These are phyloP conservation scores for Cataglyphis rosenhaueri DNA, from an alignment of 2,888 invertebrate genomes.

Conservation along the genomic window DNA sequence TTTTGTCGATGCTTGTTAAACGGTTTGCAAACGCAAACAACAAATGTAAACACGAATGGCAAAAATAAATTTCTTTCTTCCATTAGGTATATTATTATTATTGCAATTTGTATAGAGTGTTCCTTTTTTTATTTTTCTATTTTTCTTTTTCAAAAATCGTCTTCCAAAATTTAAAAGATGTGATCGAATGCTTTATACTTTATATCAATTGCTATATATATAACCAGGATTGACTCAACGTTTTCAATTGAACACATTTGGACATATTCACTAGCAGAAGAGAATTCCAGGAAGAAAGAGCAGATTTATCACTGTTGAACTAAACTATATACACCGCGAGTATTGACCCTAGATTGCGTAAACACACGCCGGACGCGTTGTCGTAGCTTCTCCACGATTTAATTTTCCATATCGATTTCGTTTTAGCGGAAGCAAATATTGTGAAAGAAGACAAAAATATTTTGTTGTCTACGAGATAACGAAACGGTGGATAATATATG, in stretches of 20 bases:
- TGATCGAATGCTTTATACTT: background rate
- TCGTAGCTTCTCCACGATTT: conserved; percentile 48
- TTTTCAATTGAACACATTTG: background rate
- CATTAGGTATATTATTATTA: background rate
- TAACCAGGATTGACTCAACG: background rate
- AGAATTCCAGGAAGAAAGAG: conserved; percentile 10
- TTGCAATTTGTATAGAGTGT: background rate
- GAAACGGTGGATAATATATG: too few species aligned
- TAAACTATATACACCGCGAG: conserved; percentile 75
- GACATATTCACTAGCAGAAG: background rate
- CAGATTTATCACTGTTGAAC: conserved; percentile 75
- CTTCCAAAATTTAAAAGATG: background rate
- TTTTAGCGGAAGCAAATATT: background rate
- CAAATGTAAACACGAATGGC: background rate
- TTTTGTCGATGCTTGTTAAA: background rate
- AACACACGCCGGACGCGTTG: conserved; percentile 63
- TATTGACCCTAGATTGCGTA: conserved; percentile 78
- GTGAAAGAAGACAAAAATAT: background rate
- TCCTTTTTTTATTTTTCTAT: background rate
- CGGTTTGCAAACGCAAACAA: background rate
- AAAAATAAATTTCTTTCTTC: background rate
- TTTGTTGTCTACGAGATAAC: background rate
- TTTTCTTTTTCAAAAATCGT: background rate
- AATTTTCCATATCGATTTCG: conserved; percentile 60
- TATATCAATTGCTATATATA: background rate